phyloP scores from a whole-genome alignment of 1,140 invertebrate species.

The Cecropterus lyciades region DNA sequence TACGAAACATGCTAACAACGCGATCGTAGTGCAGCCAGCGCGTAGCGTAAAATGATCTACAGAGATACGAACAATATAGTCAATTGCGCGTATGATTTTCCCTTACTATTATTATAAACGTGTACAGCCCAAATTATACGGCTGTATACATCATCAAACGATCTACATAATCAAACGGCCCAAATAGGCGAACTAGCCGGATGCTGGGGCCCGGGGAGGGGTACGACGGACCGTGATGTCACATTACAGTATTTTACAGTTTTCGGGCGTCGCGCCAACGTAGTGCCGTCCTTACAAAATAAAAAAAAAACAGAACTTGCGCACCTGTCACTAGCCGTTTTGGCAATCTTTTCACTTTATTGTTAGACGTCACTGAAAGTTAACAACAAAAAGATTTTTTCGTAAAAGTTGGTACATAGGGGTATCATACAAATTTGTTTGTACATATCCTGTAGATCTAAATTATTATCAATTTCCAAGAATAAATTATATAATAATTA shows the following conservation, averaged over 20 bases:
- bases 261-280: slow-evolving; percentile 40
- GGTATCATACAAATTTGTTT: no score
- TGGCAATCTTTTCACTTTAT: not conserved
- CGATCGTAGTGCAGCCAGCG: not conserved
- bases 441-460: no score
- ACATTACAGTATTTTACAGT: slow-evolving; percentile 28
- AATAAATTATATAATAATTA: no score
- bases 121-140: not conserved
- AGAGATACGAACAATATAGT: not conserved
- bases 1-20: no score
- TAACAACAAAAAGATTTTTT: no score
- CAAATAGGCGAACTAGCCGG: not conserved
- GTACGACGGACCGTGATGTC: no score
- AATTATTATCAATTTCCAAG: no score
- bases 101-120: not conserved
- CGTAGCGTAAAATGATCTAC: not conserved
- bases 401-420: no score
- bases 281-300: not conserved
- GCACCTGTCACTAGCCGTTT: not conserved
- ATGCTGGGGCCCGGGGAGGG: not conserved
- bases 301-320: not conserved
- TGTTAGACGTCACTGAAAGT: no score
- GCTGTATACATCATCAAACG: no score
- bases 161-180: not conserved
- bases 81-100: not conserved